These are phyloP conservation scores for Drosophila varians DNA, from an alignment of 1,140 invertebrate species.

Conservation along the genomic window DNA sequence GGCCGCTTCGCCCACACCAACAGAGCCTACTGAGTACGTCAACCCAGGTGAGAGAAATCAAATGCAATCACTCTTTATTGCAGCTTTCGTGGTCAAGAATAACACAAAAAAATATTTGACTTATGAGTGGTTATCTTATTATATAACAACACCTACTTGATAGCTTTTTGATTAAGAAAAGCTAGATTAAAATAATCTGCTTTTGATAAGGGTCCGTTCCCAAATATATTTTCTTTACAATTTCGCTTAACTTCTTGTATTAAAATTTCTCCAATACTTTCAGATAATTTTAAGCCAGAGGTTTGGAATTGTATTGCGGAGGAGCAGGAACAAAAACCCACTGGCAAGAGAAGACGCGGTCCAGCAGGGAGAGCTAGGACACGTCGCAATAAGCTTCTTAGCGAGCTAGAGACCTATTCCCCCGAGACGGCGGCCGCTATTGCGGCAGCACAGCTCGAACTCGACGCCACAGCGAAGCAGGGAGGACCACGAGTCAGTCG, in stretches of 20 bases:
- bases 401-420: slow-evolving; percentile 42
- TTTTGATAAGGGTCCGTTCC: neutral
- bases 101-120: neutral
- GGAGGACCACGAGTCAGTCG: slow-evolving; percentile 30
- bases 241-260: neutral
- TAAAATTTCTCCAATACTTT: neutral
- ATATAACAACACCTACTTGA: slow-evolving; percentile 12
- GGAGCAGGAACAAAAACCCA: slow-evolving; percentile 39
- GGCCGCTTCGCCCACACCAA: slow-evolving; percentile 51
- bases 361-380: slow-evolving; percentile 20
- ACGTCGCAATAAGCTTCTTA: slow-evolving; percentile 39
- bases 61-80: no score
- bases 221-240: neutral
- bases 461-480: slow-evolving; percentile 44
- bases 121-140: slow-evolving; percentile 12
- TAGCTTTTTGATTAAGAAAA: neutral
- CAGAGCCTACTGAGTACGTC: slow-evolving; percentile 47
- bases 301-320: slow-evolving; percentile 61
- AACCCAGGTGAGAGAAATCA: slow-evolving; percentile 52
- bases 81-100: no score
- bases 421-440: slow-evolving; percentile 70
- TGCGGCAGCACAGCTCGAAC: slow-evolving; percentile 61
- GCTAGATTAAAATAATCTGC: slow-evolving; percentile 1
- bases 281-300: slow-evolving; percentile 50
- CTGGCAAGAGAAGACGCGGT: slow-evolving; percentile 34